phyloP scores from a whole-genome alignment of 2,797 vertebrate species.

The Chaenodraco wilsoni region DNA sequence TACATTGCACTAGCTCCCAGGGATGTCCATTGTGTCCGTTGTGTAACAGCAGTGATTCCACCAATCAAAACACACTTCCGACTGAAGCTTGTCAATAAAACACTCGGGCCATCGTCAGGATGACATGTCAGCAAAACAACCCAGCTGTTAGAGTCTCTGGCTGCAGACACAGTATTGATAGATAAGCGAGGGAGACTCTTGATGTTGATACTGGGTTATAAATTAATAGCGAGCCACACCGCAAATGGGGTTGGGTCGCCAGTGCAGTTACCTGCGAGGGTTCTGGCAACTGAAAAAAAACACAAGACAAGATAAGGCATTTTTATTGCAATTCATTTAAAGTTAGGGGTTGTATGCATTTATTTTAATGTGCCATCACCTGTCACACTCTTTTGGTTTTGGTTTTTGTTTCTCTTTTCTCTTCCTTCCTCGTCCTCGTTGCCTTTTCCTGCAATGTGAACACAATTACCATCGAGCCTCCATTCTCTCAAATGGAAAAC shows the following conservation, averaged over 20 bases:
- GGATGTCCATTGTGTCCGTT: slow-evolving; percentile 68
- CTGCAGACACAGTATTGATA: slow-evolving; percentile 63
- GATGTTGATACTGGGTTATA: slow-evolving; percentile 70
- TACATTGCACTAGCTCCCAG: slow-evolving; percentile 82
- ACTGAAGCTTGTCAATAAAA: slow-evolving; percentile 67
- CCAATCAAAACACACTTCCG: slow-evolving; percentile 67
- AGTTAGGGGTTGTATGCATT: neutral
- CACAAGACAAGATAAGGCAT: slow-evolving; percentile 12
- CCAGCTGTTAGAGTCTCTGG: slow-evolving; percentile 72
- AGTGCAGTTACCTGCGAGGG: slow-evolving; percentile 84
- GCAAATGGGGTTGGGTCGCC: slow-evolving; percentile 57
- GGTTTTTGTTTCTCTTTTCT: slow-evolving; percentile 89
- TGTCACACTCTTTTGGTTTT: slow-evolving; percentile 89
- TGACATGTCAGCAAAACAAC: slow-evolving; percentile 67
- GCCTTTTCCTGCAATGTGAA: slow-evolving; percentile 82
- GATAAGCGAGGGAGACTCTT: slow-evolving; percentile 70
- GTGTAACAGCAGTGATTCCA: slow-evolving; percentile 71
- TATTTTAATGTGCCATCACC: slow-evolving; percentile 74
- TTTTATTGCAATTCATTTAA: slow-evolving; percentile 1
- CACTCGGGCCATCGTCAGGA: slow-evolving; percentile 57
- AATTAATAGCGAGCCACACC: slow-evolving; percentile 75
- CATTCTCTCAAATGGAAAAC: neutral
- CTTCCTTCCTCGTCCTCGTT: slow-evolving; percentile 88
- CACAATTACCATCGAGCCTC: slow-evolving; percentile 25
- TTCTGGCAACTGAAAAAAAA: slow-evolving; percentile 80